A percentile compares a stretch with the other conserved stretches of the same genome.
phyloP scores from a whole-genome alignment of 2,888 invertebrate species.

The Limnephilus marmoratus region DNA sequence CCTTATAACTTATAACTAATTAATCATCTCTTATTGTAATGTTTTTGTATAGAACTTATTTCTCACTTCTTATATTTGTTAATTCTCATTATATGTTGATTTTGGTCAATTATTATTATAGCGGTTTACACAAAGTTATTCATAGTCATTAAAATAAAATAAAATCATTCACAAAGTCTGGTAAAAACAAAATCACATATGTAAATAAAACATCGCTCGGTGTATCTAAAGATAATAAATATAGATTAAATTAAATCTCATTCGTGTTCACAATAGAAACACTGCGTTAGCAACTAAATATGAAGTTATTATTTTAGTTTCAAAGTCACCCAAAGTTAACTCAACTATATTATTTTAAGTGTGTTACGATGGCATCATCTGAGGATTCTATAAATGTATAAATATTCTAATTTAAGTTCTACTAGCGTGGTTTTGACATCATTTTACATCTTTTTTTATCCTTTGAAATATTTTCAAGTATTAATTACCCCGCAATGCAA shows the following conservation, averaged over 20 bases:
- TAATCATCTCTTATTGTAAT: too few species aligned
- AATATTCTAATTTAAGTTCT: not conserved
- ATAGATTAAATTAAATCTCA: not conserved
- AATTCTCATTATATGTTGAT: too few species aligned
- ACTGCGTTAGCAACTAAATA: not conserved
- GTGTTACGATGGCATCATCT: not conserved
- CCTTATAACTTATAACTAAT: too few species aligned
- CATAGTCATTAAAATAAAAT: not conserved
- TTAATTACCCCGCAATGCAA: not conserved
- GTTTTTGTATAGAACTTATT: too few species aligned
- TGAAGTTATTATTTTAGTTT: not conserved
- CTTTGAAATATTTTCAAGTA: not conserved
- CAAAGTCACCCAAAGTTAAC: constrained; percentile 5
- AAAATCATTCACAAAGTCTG: not conserved
- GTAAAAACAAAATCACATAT: not conserved
- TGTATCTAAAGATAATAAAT: not conserved
- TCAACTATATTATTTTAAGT: not conserved
- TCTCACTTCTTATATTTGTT: too few species aligned
- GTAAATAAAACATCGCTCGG: not conserved
- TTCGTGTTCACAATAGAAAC: not conserved
- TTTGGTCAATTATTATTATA: too few species aligned
- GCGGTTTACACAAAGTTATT: too few species aligned
- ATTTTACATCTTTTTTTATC: not conserved
- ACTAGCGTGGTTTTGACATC: not conserved
- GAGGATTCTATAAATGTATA: not conserved